These are phyloP conservation scores for Microplitis manilae DNA, from an alignment of 2,888 invertebrate genomes.

Conservation along the genomic window DNA sequence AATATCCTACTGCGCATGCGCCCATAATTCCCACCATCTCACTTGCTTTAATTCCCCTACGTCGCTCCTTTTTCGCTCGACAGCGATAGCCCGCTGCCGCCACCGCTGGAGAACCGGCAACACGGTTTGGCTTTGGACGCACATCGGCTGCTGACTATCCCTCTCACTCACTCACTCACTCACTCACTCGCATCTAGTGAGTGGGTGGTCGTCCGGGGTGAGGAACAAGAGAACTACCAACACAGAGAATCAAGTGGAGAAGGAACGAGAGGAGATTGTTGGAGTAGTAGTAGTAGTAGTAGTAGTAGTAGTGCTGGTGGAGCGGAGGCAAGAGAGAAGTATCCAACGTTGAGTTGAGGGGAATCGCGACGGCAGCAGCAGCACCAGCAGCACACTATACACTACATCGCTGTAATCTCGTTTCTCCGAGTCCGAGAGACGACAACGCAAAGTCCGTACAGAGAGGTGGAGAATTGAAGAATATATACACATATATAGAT, in stretches of 20 bases:
- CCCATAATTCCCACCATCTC: slow-evolving; percentile 55
- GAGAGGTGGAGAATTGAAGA: slow-evolving; percentile 46
- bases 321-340: slow-evolving; percentile 22
- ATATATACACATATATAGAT: slow-evolving; percentile 7
- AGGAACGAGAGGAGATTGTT: background rate
- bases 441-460: slow-evolving; percentile 57
- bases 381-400: slow-evolving; percentile 47
- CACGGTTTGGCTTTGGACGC: slow-evolving; percentile 62
- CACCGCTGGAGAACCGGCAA: slow-evolving; percentile 63
- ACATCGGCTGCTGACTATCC: slow-evolving; percentile 61
- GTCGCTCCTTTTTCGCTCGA: slow-evolving; percentile 35
- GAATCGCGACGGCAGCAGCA: slow-evolving; percentile 45
- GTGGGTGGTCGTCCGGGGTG: slow-evolving; percentile 50
- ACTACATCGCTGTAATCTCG: slow-evolving; percentile 64
- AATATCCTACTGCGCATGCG: slow-evolving; percentile 52
- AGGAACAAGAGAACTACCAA: slow-evolving; percentile 54
- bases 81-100: slow-evolving; percentile 19
- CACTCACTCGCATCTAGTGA: slow-evolving; percentile 36
- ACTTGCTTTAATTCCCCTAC: slow-evolving; percentile 45
- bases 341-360: slow-evolving; percentile 32
- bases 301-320: background rate
- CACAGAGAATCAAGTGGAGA: slow-evolving; percentile 44
- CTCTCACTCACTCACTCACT: slow-evolving; percentile 46
- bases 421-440: slow-evolving; percentile 54
- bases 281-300: background rate